Base-by-base conservation (phyloP, 35 echinoderm and acorn worm species). In the Antedon bifida region DNA sequence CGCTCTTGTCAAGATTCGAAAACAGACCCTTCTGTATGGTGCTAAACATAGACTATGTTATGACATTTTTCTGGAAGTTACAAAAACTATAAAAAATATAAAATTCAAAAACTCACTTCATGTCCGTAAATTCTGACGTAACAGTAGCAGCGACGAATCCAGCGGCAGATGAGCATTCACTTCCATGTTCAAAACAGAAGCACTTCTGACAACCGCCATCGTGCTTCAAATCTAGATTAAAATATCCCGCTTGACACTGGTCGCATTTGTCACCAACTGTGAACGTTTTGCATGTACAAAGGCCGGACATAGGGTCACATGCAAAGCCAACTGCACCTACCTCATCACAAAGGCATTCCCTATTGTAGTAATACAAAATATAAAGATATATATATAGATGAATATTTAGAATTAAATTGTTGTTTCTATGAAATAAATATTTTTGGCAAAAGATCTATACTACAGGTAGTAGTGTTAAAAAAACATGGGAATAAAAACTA, bases 231-330 rank as follows among this genome's bases (percentile, higher is more conserved):
- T 83, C 33, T 0, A 99, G 83, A 74, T 99, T 91, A 81, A 90
- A 99, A 79, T 73, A 84, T 19, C 88, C 90, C 39, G 73, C 33
- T 0, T 46, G 16, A 86, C 95, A 99, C n/a, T 75, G 51, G 75
- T 90, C 85, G 87, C 95, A 99, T 35, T 99, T 99, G 38, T n/a
- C 11, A 11, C 95, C 95, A 19, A 85, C 30, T 26, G 88, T 88
- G 23, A 88, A 88, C 32, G 78, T 38, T 74, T 99, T 99, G 56
- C 95, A 99, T 42, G 74, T 82, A 83, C 95, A 99, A 0, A 82
- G 55, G 0, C 95, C 95, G 34, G 56, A 55, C 0, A 82, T 36
- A 31, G 88, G 35, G 29, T 90, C 35, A 45, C 95, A 99, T 1
- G 82, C 77, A 23, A 29, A 39, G 2, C 55, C 83, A 5, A 84